Evolutionary conservation across 2,888 invertebrate genomes (phyloP).

Genomic region (Entomobrya multifasciata): DNA sequence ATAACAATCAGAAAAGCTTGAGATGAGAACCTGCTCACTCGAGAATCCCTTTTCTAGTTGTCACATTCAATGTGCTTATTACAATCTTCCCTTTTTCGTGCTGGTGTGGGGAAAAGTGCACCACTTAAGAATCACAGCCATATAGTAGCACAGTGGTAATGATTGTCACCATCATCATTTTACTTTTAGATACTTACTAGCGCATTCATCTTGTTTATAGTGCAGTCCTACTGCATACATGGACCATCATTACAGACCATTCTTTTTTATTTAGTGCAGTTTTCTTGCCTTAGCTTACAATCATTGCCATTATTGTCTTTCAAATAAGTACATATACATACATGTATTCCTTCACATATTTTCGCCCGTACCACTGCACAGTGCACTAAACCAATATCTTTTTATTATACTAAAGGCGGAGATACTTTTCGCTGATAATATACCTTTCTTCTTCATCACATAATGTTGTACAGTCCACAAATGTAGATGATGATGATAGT

Average conservation of each 20-base stretch:
- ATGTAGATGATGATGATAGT: conserved; percentile 9
- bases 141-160: no score
- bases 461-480: no score
- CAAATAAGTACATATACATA: no score
- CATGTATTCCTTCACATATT: no score
- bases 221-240: neutral
- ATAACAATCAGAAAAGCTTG: conserved; percentile 66
- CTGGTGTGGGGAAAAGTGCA: conserved; percentile 25
- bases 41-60: conserved; percentile 33
- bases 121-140: conserved; percentile 66
- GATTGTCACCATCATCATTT: conserved; percentile 68
- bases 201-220: conserved; percentile 22
- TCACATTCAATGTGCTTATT: conserved; percentile 53
- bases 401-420: no score
- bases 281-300: neutral
- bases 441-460: no score
- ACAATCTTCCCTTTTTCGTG: conserved; percentile 18
- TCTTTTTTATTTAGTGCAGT: conserved; percentile 22
- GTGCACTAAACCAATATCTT: no score
- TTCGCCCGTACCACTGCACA: no score
- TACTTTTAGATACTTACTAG: conserved; percentile 27
- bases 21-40: conserved; percentile 5
- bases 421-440: no score
- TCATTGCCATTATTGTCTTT: no score
- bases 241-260: neutral